Evolutionary conservation across 1,140 invertebrate genomes (phyloP).

Genomic region (Zaprionus lachaisei): DNA sequence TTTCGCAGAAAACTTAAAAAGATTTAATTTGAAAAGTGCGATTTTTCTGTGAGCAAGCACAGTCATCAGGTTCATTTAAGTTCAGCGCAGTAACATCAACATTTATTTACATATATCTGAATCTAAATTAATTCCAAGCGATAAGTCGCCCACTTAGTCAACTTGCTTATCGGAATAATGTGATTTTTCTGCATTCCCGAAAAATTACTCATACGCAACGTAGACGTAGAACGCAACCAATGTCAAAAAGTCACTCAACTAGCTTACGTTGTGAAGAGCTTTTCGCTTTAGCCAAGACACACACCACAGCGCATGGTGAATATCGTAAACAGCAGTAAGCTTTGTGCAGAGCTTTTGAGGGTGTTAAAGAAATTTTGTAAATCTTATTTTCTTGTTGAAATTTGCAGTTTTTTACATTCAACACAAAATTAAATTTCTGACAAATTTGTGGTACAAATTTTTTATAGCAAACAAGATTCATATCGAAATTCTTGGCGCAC

Average conservation of each 20-base stretch:
- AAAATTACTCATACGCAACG: constrained; percentile 51
- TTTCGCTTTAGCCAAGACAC: constrained; percentile 36
- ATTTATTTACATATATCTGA: not conserved
- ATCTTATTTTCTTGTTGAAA: not conserved
- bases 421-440: not conserved
- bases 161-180: constrained; percentile 18
- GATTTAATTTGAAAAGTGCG: not conserved
- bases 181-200: constrained; percentile 18
- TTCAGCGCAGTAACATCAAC: not conserved
- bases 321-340: constrained; percentile 19
- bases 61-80: not conserved
- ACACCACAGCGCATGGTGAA: constrained; percentile 30
- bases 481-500: not conserved
- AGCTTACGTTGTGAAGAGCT: constrained; percentile 10
- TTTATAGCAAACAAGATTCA: not conserved
- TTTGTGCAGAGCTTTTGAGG: not conserved
- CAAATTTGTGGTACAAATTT: not conserved
- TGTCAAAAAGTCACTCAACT: constrained; percentile 35
- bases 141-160: constrained; percentile 23
- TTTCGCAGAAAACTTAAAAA: not conserved
- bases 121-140: constrained; percentile 4
- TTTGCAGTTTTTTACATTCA: not conserved
- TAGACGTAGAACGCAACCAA: not conserved
- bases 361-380: not conserved
- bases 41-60: not conserved